These are phyloP conservation scores for Spinibarbus caldwelli DNA, from an alignment of 2,797 vertebrate species.

Conservation along the genomic window DNA sequence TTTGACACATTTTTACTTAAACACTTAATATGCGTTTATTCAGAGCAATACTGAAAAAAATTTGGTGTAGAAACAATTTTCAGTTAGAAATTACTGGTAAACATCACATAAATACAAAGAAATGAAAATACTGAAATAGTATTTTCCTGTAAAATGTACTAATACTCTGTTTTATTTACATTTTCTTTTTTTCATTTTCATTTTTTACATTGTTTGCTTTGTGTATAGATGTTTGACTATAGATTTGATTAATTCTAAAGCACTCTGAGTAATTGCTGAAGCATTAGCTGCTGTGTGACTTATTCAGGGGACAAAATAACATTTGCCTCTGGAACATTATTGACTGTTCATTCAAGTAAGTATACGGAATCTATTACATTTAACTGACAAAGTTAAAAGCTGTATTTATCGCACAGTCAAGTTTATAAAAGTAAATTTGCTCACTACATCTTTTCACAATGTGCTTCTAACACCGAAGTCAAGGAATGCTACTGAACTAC, in stretches of 20 bases:
- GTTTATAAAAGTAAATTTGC: not conserved
- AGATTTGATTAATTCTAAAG: not conserved
- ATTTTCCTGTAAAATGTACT: too few relatives aligned
- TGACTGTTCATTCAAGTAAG: conserved; percentile 37
- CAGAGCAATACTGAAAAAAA: not conserved
- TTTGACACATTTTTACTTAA: not conserved
- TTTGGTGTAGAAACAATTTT: not conserved
- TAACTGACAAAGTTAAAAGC: not conserved
- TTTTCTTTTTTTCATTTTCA: too few relatives aligned
- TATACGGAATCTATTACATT: not conserved
- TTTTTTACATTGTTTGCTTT: not conserved
- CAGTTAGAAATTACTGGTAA: not conserved
- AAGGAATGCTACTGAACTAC: not conserved
- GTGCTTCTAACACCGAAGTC: not conserved
- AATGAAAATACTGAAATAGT: not conserved
- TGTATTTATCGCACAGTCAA: not conserved
- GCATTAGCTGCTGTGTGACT: conserved; percentile 29
- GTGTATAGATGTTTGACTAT: not conserved
- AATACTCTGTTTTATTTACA: too few relatives aligned
- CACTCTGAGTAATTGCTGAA: not conserved
- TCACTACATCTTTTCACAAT: not conserved
- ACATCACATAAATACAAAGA: not conserved
- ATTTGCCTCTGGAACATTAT: conserved; percentile 24
- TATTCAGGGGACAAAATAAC: conserved; percentile 14
- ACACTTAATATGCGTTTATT: not conserved